Conservation (phyloP, 2,888 invertebrate species). For the Dasypolia templi region DNA sequence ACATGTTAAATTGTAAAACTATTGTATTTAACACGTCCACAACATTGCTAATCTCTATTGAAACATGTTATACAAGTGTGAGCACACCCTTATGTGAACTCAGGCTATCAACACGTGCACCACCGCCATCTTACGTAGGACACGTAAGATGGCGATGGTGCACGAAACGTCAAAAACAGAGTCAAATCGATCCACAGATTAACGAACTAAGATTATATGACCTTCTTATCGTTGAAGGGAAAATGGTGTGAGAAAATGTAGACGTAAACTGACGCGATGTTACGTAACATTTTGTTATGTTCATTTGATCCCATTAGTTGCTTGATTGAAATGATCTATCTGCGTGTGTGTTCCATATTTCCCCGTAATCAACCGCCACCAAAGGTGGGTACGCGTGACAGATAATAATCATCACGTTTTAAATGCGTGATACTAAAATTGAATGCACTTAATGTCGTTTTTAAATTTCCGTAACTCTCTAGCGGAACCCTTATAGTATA, state of each 20-base stretch:
- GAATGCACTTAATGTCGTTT: conserved; percentile 2
- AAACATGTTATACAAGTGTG: no score
- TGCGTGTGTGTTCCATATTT: conserved; percentile 9
- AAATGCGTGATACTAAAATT: conserved; percentile 14
- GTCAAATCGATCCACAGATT: conserved; percentile 28
- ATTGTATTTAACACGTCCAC: not conserved
- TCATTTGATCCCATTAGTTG: not conserved
- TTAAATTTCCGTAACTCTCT: no score
- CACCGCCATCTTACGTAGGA: no score
- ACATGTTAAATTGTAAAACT: not conserved
- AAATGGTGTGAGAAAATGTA: conserved; percentile 11
- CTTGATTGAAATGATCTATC: not conserved
- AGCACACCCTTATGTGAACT: not conserved
- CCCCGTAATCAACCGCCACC: not conserved
- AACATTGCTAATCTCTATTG: not conserved
- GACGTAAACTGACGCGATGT: not conserved
- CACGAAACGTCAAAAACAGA: no score
- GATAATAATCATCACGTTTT: conserved; percentile 1
- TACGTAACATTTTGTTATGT: conserved; percentile 21
- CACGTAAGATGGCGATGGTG: no score
- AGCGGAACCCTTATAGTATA: no score
- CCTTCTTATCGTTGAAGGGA: conserved; percentile 22
- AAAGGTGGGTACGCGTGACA: not conserved
- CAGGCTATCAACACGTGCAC: conserved; percentile 17
- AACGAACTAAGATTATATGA: conserved; percentile 17